Evolutionary conservation across 2,888 invertebrate species (phyloP), one percentile per base, ranked within the genome.

Genomic region (Coenonympha arcania): DNA sequence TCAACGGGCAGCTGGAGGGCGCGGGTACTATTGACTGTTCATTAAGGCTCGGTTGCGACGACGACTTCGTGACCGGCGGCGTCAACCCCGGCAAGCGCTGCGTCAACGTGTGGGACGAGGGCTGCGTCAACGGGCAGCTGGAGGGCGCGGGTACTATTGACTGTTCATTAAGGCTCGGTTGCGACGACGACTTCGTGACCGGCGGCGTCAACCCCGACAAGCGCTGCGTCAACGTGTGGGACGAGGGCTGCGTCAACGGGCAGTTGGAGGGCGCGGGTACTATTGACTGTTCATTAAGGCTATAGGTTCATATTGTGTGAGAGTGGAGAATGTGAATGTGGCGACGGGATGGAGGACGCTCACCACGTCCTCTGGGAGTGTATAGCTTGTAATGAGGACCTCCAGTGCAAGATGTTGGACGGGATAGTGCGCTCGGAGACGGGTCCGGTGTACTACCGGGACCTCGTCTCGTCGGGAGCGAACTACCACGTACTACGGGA

Each of bases 21-120:
- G 79, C 63, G 87, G 22, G 22, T 0, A n/a, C n/a, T 5, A 16
- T 28, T 30, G 24, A 1, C 1, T 3, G 3, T 9, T 1, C n/a
- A 2, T 1, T 4, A 6, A 11, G 9, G 2, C n/a, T n/a, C n/a
- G 79, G 79, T 40, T 64, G 66, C 6, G 81, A 86, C 39, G 78
- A 80, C 47, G 68, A 72, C 24, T 83, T 70, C 54, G 54, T 84
- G 9, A 70, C 66, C 36, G 80, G 80, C 3, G 73, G 73, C 0
- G 77, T 78, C 60, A 83, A 69, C 58, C 84, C 85, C 1, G 84
- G 87, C 36, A 87, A 87, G 60, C 79, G 82, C 0, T 87, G 85
- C 52, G 73, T 79, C 48, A 81, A 82, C 63, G 70, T 87, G 73
- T 87, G 87, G 75, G 88, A 88, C 58, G 88, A 88, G 11, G 87